phyloP scores from a whole-genome alignment of 2,797 vertebrate genomes.

The Heteromormyrus szaboi region DNA sequence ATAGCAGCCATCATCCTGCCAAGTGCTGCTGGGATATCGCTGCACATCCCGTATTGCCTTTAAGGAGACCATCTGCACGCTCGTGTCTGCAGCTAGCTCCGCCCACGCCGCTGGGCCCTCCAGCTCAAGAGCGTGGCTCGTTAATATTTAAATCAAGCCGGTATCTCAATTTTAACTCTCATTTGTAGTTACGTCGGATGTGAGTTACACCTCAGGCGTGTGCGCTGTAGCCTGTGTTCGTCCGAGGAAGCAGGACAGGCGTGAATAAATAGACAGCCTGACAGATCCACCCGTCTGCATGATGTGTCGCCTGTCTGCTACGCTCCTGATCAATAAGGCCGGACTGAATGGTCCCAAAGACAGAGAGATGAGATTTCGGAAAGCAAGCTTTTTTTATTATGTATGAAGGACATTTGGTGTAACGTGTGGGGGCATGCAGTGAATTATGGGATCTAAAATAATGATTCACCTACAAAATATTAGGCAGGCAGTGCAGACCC shows the following conservation, averaged over 20 bases:
- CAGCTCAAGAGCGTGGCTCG: not conserved
- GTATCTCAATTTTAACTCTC: not conserved
- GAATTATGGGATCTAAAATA: not conserved
- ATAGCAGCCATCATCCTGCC: slow-evolving; percentile 9
- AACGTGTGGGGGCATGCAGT: not conserved
- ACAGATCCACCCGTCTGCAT: not conserved
- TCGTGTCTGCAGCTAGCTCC: not conserved
- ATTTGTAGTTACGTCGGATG: not conserved
- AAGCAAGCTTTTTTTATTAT: not conserved
- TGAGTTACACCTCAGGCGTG: not conserved
- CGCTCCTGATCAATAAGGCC: not conserved
- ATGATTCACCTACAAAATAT: not conserved
- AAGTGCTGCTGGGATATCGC: not conserved
- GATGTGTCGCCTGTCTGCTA: not conserved
- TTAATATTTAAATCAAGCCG: not conserved
- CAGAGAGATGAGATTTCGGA: not conserved
- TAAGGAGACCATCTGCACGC: not conserved
- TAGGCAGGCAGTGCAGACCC: not conserved
- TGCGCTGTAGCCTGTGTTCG: not conserved
- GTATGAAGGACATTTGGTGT: not conserved
- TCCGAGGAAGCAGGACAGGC: not conserved
- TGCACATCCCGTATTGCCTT: not conserved
- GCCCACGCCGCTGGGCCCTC: not conserved
- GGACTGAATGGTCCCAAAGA: not conserved
- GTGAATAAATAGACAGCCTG: not conserved